Percentiles rank a stretch among this genome's conserved stretches.
phyloP scores from a whole-genome alignment of 2,888 invertebrate species.

The Orthonychiurus folsomi region DNA sequence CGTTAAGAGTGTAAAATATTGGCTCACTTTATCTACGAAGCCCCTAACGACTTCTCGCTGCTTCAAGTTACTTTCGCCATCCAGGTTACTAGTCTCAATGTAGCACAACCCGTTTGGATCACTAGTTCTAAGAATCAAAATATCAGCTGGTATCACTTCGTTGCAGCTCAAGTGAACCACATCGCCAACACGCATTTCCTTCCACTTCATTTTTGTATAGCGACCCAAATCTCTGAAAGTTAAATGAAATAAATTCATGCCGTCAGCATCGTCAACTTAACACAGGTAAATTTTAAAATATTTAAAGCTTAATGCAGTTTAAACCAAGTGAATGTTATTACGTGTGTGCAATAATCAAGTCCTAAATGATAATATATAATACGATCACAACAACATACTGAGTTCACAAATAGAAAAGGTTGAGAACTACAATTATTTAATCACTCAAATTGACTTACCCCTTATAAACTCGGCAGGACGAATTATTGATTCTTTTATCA shows the following conservation, averaged over 20 bases:
- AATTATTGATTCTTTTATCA: conserved; percentile 88
- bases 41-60: conserved; percentile 77
- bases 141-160: conserved; percentile 92
- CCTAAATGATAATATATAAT: too few relatives aligned
- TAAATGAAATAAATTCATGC: conserved; percentile 12
- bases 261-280: too few relatives aligned
- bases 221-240: conserved; percentile 63
- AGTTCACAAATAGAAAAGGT: too few relatives aligned
- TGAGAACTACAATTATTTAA: background rate
- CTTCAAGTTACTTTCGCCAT: conserved; percentile 92
- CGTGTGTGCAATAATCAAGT: too few relatives aligned
- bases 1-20: too few relatives aligned
- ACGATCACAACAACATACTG: too few relatives aligned
- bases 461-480: conserved; percentile 81
- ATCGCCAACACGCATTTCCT: conserved; percentile 84
- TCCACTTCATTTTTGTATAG: conserved; percentile 79
- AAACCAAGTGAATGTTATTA: too few relatives aligned
- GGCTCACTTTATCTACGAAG: conserved; percentile 58
- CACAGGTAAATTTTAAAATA: too few relatives aligned
- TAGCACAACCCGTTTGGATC: conserved; percentile 82
- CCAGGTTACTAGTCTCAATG: conserved; percentile 91
- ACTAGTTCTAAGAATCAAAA: conserved; percentile 77
- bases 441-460: conserved; percentile 55
- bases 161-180: conserved; percentile 91
- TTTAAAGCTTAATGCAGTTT: too few relatives aligned